A percentile compares a stretch with the other conserved stretches of the same genome.
Conservation (phyloP, 2,113 vertebrate species). For the Cyanistes caeruleus region DNA sequence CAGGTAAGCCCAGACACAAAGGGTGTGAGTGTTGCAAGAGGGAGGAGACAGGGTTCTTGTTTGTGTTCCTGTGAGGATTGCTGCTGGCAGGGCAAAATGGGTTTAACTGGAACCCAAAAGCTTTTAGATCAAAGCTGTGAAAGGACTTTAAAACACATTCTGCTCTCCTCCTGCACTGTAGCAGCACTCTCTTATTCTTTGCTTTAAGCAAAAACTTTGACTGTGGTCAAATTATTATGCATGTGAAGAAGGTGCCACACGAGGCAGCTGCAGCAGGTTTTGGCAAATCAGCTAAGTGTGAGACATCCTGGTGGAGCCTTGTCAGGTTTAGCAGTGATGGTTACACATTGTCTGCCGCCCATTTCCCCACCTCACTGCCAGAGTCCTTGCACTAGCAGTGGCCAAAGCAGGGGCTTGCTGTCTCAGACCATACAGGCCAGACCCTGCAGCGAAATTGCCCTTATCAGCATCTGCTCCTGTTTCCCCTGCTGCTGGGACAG, state of each 20-base stretch:
- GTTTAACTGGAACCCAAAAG: not conserved
- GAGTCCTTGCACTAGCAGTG: too few relatives aligned
- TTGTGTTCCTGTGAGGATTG: not conserved
- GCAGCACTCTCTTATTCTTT: not conserved
- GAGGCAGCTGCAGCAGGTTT: not conserved
- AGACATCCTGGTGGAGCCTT: not conserved
- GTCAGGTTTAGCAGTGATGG: not conserved
- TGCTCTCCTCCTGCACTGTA: not conserved
- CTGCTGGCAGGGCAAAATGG: not conserved
- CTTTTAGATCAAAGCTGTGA: slow-evolving; percentile 32
- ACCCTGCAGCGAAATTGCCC: accelerated
- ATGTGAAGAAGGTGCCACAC: not conserved
- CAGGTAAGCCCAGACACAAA: not conserved
- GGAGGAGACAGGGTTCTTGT: not conserved
- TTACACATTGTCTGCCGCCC: not conserved
- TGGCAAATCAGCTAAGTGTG: not conserved
- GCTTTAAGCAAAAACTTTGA: slow-evolving; percentile 2
- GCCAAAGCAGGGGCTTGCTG: not conserved
- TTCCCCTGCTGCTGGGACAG: not conserved
- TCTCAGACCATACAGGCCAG: accelerated
- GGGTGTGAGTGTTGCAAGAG: not conserved
- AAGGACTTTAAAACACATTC: not conserved
- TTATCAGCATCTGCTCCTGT: not conserved
- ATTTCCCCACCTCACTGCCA: not conserved
- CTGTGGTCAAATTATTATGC: not conserved